These are phyloP conservation scores for Amiota communis DNA, from an alignment of 2,888 invertebrate species.

Conservation along the genomic window DNA sequence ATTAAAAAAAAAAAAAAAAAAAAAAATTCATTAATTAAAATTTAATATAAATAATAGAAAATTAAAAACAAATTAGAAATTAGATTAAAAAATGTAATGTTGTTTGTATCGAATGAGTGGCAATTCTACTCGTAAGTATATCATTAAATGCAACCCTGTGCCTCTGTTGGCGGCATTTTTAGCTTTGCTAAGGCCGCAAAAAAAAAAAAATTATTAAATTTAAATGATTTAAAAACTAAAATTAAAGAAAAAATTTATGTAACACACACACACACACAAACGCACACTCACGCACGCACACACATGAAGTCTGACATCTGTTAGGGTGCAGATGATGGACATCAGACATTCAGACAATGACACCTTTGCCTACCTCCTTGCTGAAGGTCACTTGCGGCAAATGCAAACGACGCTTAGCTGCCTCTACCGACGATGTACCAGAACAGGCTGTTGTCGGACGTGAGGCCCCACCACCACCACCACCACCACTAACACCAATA, in stretches of 20 bases:
- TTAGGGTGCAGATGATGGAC: constrained; percentile 14
- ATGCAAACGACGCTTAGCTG: constrained; percentile 78
- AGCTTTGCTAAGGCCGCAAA: constrained; percentile 18
- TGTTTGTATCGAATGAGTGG: neutral
- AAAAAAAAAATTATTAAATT: constrained; percentile 23
- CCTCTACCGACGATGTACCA: constrained; percentile 77
- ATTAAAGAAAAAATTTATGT: neutral
- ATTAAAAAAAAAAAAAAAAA: too few species aligned
- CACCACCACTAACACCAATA: neutral
- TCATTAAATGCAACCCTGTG: constrained; percentile 15
- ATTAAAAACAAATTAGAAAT: constrained; percentile 17
- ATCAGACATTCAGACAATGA: constrained; percentile 79
- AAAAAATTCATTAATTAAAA: constrained; percentile 13
- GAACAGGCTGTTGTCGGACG: constrained; percentile 83
- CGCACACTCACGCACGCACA: neutral
- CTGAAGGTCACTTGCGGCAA: constrained; percentile 89
- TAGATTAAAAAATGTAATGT: neutral
- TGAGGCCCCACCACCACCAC: constrained; percentile 47
- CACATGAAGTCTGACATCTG: neutral
- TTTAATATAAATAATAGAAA: constrained; percentile 17
- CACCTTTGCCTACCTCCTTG: constrained; percentile 92
- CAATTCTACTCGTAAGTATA: too few species aligned
- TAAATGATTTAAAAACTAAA: constrained; percentile 1
- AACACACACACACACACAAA: neutral
- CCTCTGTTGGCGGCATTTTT: neutral